Base-by-base conservation (phyloP, 2,797 vertebrate species). In the Danio tinwini region DNA sequence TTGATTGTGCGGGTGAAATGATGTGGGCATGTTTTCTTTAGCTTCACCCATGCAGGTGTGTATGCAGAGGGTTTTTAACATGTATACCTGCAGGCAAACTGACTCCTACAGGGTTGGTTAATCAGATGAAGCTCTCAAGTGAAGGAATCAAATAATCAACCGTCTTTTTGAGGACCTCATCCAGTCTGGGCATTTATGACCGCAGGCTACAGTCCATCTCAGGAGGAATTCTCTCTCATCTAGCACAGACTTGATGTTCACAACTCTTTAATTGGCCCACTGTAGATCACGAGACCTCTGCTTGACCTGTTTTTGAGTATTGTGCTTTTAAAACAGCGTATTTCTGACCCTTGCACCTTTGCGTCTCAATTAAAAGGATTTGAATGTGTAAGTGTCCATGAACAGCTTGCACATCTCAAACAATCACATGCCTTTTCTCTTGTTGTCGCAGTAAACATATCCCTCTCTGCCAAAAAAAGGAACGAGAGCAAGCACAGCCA, bases 121-220 rank as follows among this genome's bases (percentile, higher is more conserved):
- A 92, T 92, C 91, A 91, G 88, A 89, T 76, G 80, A 71, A 85
- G 79, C 75, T 88, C 85, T 89, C 87, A 52, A 10, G 85, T 84
- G 86, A 81, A 87, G 78, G 81, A 87, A 88, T 89, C 80, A 65
- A 83, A 90, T 87, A 82, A 82, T 88, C 85, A 88, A 67, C 75
- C 40, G 47, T 74, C 64, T 85, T 81, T 5, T 53, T 47, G 78
- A 80, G 82, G 84, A 55, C 53, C 45, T 80, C 70, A 85, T 83
- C 76, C 16, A 29, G 69, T 55, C 69, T 80, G 73, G 84, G 81
- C 81, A 85, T 88, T 83, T 86, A 47, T 81, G 82, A 68, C 87
- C 59, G 39, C 8, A 80, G 86, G 87, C 87, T 74, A 62, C 21
- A 56, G 16, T 77, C 68, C 84, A 65, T 87, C 87, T 88, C 82